phyloP scores from a whole-genome alignment of 2,113 vertebrate species.

The Melanocharis versteri region DNA sequence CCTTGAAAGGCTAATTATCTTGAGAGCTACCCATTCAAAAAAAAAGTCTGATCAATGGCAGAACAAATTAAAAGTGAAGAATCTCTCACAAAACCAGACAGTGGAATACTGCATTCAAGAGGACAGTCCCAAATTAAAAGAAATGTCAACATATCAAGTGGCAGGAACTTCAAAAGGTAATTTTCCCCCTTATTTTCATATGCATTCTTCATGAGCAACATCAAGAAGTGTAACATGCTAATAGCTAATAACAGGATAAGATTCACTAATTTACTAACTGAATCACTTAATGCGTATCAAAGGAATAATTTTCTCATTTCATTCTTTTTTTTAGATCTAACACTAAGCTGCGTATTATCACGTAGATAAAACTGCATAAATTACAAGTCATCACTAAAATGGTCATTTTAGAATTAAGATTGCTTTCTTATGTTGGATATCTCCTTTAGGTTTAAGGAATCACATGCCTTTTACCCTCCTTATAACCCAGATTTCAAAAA shows the following conservation, averaged over 20 bases:
- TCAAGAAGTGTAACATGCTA: conserved; percentile 49
- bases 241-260: conserved; percentile 46
- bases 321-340: conserved; percentile 23
- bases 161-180: conserved; percentile 36
- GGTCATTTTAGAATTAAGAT: not conserved
- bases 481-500: not conserved
- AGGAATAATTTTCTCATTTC: conserved; percentile 33
- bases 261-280: conserved; percentile 45
- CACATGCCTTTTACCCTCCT: not conserved
- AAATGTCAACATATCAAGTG: conserved; percentile 42
- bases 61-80: conserved; percentile 19
- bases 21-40: not conserved
- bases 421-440: not conserved
- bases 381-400: not conserved
- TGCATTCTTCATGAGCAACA: conserved; percentile 21
- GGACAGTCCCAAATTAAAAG: conserved; percentile 30
- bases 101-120: not conserved
- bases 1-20: conserved; percentile 20
- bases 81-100: not conserved
- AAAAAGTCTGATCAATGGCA: not conserved
- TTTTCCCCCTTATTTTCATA: conserved; percentile 8
- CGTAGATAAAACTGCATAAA: not conserved
- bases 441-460: not conserved
- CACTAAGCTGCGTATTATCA: not conserved
- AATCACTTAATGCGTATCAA: conserved; percentile 56